A percentile compares a stretch with the other conserved stretches of the same genome.
These are phyloP conservation scores for Dorcus hopei DNA, from an alignment of 2,888 invertebrate species.

Conservation along the genomic window DNA sequence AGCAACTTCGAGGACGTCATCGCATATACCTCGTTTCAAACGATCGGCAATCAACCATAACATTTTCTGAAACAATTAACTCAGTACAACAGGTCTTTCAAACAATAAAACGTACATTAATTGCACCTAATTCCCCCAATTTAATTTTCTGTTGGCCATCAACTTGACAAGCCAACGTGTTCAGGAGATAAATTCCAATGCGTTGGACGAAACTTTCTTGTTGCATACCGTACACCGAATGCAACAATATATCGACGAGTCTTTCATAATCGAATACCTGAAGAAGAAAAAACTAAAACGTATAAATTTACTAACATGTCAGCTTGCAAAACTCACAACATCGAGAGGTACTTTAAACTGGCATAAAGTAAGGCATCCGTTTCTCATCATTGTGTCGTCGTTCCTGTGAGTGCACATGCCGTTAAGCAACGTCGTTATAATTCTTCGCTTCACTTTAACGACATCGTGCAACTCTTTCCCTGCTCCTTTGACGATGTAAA, in stretches of 20 bases:
- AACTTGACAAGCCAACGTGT: constrained; percentile 94
- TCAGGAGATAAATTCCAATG: constrained; percentile 90
- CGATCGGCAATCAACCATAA: constrained; percentile 81
- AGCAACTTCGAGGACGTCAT: constrained; percentile 95
- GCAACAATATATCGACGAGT: constrained; percentile 76
- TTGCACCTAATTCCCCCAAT: constrained; percentile 86
- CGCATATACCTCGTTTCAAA: constrained; percentile 72
- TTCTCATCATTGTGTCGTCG: constrained; percentile 93
- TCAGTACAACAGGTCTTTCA: background rate
- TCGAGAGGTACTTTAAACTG: constrained; percentile 94
- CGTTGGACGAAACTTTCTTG: constrained; percentile 91
- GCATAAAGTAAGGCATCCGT: constrained; percentile 91
- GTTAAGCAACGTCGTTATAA: constrained; percentile 78
- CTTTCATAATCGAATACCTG: constrained; percentile 89
- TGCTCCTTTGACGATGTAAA: constrained; percentile 90
- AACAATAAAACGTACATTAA: constrained; percentile 55
- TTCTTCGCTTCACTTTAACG: constrained; percentile 71
- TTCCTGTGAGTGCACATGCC: constrained; percentile 84
- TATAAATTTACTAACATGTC: background rate
- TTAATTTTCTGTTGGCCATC: constrained; percentile 89
- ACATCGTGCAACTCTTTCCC: constrained; percentile 67
- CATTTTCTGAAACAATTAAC: constrained; percentile 66
- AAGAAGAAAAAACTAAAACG: constrained; percentile 5
- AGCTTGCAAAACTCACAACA: constrained; percentile 64
- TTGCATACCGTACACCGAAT: constrained; percentile 76